Evolutionary conservation across 1,140 invertebrate genomes (phyloP).

Genomic region (Sycobia sp.): DNA sequence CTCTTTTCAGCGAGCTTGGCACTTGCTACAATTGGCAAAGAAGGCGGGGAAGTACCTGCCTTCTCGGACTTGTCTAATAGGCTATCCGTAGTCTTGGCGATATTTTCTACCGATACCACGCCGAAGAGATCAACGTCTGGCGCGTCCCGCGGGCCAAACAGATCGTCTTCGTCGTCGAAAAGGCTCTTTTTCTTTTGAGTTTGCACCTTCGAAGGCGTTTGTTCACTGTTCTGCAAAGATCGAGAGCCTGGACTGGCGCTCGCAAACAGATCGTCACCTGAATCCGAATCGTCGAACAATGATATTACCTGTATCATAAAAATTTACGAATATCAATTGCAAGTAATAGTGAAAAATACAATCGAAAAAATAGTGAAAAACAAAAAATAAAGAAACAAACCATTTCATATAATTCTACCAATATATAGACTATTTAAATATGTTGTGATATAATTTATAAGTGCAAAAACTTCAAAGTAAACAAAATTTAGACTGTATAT

Average conservation of each 20-base stretch:
- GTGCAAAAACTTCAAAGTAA: too few species aligned
- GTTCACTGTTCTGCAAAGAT: conserved; percentile 48
- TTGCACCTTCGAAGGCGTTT: conserved; percentile 19
- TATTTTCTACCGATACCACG: conserved; percentile 8
- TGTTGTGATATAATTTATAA: too few species aligned
- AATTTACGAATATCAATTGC: too few species aligned
- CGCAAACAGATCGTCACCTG: conserved; percentile 51
- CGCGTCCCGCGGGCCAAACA: conserved; percentile 43
- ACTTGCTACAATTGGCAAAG: too few species aligned
- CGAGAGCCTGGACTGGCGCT: conserved; percentile 47
- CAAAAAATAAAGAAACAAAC: too few species aligned
- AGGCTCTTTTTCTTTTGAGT: conserved; percentile 37
- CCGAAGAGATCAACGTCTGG: conserved; percentile 51
- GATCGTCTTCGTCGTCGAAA: conserved; percentile 44
- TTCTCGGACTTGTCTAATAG: conserved; percentile 18
- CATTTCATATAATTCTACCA: too few species aligned
- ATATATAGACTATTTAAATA: too few species aligned
- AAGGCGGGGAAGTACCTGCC: too few species aligned
- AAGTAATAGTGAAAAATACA: too few species aligned
- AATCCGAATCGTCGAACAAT: conserved; percentile 52
- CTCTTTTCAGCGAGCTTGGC: background rate
- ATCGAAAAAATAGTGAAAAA: too few species aligned
- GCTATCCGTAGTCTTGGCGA: background rate
- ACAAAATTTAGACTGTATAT: too few species aligned
- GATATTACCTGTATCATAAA: conserved; percentile 37